Percentiles rank a stretch among this genome's conserved stretches.
phyloP scores from a whole-genome alignment of 2,113 vertebrate species.

The Notiomystis cincta region DNA sequence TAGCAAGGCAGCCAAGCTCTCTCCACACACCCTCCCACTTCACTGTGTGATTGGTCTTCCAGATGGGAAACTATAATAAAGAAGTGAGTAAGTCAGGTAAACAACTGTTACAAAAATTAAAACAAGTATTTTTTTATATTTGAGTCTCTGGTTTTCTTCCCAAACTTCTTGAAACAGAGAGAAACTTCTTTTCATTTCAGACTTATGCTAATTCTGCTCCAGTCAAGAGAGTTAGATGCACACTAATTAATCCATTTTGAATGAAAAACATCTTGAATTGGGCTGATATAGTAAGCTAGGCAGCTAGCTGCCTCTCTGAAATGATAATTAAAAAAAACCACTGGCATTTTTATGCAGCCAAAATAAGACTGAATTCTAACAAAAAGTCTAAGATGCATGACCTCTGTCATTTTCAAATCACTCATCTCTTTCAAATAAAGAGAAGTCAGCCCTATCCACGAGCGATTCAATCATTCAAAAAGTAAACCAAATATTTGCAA shows the following conservation, averaged over 20 bases:
- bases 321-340: neutral
- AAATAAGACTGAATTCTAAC: neutral
- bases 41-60: constrained; percentile 85
- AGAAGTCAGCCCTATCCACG: neutral
- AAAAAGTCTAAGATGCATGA: neutral
- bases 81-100: neutral
- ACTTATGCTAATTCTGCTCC: neutral
- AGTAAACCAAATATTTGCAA: neutral
- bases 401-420: neutral
- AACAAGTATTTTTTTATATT: neutral
- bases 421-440: neutral
- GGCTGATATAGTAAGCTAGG: neutral
- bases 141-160: neutral
- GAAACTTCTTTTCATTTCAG: neutral
- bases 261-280: neutral
- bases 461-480: neutral
- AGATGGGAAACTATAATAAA: constrained; percentile 83
- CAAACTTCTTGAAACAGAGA: neutral
- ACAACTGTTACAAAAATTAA: neutral
- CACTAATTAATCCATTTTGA: neutral
- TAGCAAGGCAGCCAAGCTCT: constrained; percentile 89
- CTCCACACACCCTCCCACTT: constrained; percentile 97
- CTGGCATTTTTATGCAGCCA: neutral
- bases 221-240: neutral
- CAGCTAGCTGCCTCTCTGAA: neutral